Evolutionary conservation across 2,888 invertebrate species (phyloP).

Genomic region (Melitaea athalia): DNA sequence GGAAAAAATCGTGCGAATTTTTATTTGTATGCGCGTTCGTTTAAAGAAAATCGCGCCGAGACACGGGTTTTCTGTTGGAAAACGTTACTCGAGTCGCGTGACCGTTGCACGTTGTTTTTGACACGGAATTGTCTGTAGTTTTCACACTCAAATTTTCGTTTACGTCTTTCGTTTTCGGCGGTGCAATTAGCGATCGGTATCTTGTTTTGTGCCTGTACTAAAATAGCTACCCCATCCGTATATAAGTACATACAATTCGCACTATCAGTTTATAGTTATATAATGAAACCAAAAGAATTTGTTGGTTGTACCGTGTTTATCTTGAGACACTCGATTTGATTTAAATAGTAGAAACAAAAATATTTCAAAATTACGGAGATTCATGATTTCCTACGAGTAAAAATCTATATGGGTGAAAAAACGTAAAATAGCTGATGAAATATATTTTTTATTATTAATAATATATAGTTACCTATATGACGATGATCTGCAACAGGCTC

Average conservation of each 20-base stretch:
- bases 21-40: background rate
- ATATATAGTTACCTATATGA: too few relatives aligned
- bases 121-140: conserved; percentile 70
- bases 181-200: conserved; percentile 75
- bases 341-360: too few relatives aligned
- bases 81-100: conserved; percentile 57
- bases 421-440: too few relatives aligned
- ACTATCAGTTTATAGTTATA: too few relatives aligned
- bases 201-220: conserved; percentile 42
- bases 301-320: too few relatives aligned
- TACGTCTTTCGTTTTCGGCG: conserved; percentile 62
- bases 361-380: too few relatives aligned
- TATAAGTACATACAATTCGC: too few relatives aligned
- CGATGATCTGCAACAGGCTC: background rate
- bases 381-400: too few relatives aligned
- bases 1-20: too few relatives aligned
- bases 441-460: background rate
- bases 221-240: background rate
- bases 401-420: too few relatives aligned
- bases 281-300: too few relatives aligned
- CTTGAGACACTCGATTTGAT: too few relatives aligned
- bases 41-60: conserved; percentile 24
- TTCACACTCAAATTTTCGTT: conserved; percentile 76
- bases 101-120: conserved; percentile 59
- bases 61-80: conserved; percentile 45